These are phyloP conservation scores for Harmothoe impar DNA, from an alignment of 2,888 invertebrate genomes.

Conservation along the genomic window DNA sequence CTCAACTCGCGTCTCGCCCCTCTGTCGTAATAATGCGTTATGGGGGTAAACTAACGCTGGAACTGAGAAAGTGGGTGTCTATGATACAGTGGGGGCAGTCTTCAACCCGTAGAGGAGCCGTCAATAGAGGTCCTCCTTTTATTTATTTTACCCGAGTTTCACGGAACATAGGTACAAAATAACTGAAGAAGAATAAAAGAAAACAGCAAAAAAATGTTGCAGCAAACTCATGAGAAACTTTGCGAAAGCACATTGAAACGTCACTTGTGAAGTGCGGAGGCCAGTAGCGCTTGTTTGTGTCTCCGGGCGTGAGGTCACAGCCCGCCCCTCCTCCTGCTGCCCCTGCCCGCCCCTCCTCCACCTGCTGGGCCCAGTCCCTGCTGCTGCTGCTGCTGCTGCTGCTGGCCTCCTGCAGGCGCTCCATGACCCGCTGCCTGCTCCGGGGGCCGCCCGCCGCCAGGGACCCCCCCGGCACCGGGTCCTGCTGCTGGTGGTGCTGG, in stretches of 20 bases:
- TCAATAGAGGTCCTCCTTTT: too few relatives aligned
- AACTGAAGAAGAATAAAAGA: background rate
- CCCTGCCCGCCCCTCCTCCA: background rate
- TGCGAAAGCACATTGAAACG: conserved; percentile 35
- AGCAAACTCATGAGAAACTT: background rate
- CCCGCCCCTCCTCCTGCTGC: background rate
- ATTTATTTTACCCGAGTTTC: background rate
- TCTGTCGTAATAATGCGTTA: too few relatives aligned
- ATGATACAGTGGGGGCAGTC: too few relatives aligned
- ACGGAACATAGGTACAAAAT: background rate
- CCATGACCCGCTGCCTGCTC: background rate
- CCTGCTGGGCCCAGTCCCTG: background rate
- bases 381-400: background rate
- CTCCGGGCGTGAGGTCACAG: background rate
- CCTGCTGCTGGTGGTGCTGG: background rate
- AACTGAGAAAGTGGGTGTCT: too few relatives aligned
- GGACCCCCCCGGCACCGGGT: too few relatives aligned
- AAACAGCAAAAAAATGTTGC: background rate
- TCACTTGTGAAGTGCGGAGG: background rate
- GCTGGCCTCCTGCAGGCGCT: too few relatives aligned
- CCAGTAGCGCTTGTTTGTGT: background rate
- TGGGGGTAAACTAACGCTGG: too few relatives aligned
- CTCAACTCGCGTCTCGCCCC: too few relatives aligned
- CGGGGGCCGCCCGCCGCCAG: background rate
- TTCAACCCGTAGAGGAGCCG: too few relatives aligned